Evolutionary conservation across 35 echinoderm and acorn worm species (phyloP), one percentile per base, ranked within the genome.

Genomic region (Lytechinus pictus): DNA sequence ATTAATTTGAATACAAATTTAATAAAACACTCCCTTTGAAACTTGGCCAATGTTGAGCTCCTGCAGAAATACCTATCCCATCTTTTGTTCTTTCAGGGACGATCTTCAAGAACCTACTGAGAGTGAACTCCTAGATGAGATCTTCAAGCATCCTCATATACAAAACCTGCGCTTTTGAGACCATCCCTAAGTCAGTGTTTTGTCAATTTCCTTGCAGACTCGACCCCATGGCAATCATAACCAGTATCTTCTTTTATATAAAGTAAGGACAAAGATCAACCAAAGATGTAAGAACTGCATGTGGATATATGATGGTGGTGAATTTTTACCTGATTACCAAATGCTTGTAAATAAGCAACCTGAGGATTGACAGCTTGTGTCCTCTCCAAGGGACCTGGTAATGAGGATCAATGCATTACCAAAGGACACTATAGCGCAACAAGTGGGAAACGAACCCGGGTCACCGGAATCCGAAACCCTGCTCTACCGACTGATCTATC

Each of bases 101-200:
- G 95, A 95, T 53, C 94, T 99, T 52, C 95, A 97, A 29, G 98
- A 99, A 55, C 98, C 98, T 21, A 97, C 98, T 4, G 98, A 99
- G 54, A 95, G 95, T 3, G 98, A 99, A 90, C 91, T 99, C 44
- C 61, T 97, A 55, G 52, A 95, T 33, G 98, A 96, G 55, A 88
- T 99, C 9, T 53, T 86, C 28, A 92, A 79, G 19, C 98, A 99
- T 52, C 97, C 97, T 5, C 98, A 99, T 61, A 98, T 98, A 54
- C 94, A 96, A 6, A 88, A 96, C 52, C 92, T 98, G 44, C 94
- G 71, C 55, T 71, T 98, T 13, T 96, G 87, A 96, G 27, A 54
- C 89, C 52, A 56, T 95, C 71, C 52, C 87, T 90, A 11, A 44
- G 66, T 24, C 66, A 79, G 12, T 3, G 7, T 7, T 4, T 0